Conservation (phyloP, 2,888 invertebrate species). For the Acanthosepion pharaonis region DNA sequence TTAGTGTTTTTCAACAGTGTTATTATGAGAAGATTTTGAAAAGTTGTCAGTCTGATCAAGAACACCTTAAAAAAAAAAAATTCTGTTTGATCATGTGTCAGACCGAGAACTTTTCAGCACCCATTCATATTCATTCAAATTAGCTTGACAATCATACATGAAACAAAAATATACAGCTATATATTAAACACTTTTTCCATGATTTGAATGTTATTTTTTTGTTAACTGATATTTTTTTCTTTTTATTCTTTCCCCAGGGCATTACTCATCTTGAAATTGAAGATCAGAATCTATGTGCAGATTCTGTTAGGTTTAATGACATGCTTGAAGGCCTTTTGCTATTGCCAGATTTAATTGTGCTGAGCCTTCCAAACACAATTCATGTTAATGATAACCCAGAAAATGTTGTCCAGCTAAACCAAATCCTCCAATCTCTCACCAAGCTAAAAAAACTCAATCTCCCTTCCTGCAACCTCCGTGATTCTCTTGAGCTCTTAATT, state of each 20-base stretch:
- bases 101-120: no score
- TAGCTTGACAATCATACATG: no score
- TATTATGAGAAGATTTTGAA: no score
- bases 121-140: no score
- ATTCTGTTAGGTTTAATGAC: constrained; percentile 54
- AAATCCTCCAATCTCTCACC: constrained; percentile 54
- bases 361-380: constrained; percentile 66
- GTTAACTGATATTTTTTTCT: neutral
- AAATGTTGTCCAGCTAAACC: constrained; percentile 56
- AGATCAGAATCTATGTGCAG: constrained; percentile 60
- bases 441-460: constrained; percentile 61
- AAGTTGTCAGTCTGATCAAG: no score
- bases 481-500: constrained; percentile 57
- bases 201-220: neutral
- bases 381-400: constrained; percentile 56
- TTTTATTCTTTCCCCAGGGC: constrained; percentile 55
- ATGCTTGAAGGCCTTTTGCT: constrained; percentile 59
- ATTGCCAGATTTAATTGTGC: constrained; percentile 60
- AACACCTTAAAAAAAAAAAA: no score
- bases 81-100: no score
- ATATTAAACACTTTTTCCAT: neutral
- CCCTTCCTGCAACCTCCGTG: constrained; percentile 64
- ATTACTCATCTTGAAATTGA: constrained; percentile 68
- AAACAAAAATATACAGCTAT: neutral
- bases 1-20: no score